A percentile compares a stretch with the other conserved stretches of the same genome.
Evolutionary conservation across 2,797 vertebrate species (phyloP).

Genomic region (Anniella stebbinsi): DNA sequence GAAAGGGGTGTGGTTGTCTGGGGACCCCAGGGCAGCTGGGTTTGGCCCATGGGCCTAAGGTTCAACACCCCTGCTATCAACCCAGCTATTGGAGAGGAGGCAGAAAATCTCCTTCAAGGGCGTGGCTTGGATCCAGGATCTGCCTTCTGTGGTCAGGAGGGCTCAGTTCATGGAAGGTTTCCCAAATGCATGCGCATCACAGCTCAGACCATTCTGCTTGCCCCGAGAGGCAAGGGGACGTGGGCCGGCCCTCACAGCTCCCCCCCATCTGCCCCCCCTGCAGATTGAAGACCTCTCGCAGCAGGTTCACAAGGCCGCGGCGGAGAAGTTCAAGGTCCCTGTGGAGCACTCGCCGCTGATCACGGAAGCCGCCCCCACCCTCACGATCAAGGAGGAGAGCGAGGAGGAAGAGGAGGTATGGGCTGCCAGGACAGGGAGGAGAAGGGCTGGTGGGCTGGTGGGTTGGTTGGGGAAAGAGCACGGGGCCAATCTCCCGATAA

Average conservation of each 20-base stretch:
- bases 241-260: rapidly evolving
- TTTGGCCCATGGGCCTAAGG: too few species aligned
- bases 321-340: conserved; percentile 98
- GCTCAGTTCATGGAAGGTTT: too few species aligned
- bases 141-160: too few species aligned
- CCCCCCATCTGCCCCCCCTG: neutral
- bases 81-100: too few species aligned
- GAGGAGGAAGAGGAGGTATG: conserved; percentile 93
- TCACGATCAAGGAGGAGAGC: conserved; percentile 91
- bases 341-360: conserved; percentile 87
- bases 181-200: too few species aligned
- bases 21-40: neutral
- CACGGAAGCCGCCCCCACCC: conserved; percentile 85
- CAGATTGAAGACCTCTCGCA: conserved; percentile 98
- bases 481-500: neutral
- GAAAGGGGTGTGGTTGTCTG: neutral
- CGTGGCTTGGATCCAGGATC: too few species aligned
- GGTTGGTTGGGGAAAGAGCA: too few species aligned
- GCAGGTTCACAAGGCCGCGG: conserved; percentile 96
- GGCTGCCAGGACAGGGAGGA: rapidly evolving
- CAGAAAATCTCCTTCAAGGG: too few species aligned
- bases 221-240: neutral
- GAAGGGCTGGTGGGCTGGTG: rapidly evolving
- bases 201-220: neutral
- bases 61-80: too few species aligned